Evolutionary conservation across 53 echinoderm and acorn worm species (phyloP).

Genomic region (Arbacia lixula): DNA sequence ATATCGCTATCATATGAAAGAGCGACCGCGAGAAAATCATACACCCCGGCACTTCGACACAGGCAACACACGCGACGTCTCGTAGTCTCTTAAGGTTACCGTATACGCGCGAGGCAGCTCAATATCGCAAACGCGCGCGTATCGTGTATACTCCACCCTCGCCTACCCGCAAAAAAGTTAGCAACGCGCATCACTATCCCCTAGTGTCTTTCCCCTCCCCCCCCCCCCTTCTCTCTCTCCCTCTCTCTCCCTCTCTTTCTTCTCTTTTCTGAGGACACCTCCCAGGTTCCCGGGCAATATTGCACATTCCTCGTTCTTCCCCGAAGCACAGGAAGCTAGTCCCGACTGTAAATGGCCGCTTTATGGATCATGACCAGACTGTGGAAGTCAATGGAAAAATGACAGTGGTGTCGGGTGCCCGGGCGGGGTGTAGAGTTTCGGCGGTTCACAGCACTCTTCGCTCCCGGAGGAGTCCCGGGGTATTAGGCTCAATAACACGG

Average conservation of each 20-base stretch:
- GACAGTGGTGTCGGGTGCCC: slow-evolving; percentile 27
- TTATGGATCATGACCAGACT: slow-evolving; percentile 47
- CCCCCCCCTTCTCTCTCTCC: background rate
- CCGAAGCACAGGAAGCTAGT: slow-evolving; percentile 29
- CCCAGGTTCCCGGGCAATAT: slow-evolving; percentile 26
- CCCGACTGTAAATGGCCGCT: slow-evolving; percentile 53
- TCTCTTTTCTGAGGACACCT: background rate
- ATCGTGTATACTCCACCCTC: too few relatives aligned
- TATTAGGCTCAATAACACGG: slow-evolving; percentile 51
- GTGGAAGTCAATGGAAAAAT: slow-evolving; percentile 46
- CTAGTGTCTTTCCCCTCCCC: background rate
- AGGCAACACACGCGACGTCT: too few relatives aligned
- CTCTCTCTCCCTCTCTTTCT: slow-evolving; percentile 16
- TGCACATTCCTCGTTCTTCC: background rate
- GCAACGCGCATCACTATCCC: background rate
- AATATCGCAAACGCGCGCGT: slow-evolving; percentile 49
- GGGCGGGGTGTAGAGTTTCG: slow-evolving; percentile 43
- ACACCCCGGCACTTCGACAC: background rate
- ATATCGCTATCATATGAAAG: slow-evolving; percentile 38
- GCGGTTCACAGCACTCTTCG: slow-evolving; percentile 48
- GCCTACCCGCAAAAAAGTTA: slow-evolving; percentile 30
- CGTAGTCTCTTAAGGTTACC: slow-evolving; percentile 27
- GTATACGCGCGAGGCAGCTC: slow-evolving; percentile 30
- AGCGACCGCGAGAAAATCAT: too few relatives aligned
- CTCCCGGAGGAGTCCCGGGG: slow-evolving; percentile 35